Percentiles rank a stretch among this genome's conserved stretches.
These are phyloP conservation scores for Caenorhabditis virilis DNA, from an alignment of 2,888 invertebrate genomes.

Conservation along the genomic window DNA sequence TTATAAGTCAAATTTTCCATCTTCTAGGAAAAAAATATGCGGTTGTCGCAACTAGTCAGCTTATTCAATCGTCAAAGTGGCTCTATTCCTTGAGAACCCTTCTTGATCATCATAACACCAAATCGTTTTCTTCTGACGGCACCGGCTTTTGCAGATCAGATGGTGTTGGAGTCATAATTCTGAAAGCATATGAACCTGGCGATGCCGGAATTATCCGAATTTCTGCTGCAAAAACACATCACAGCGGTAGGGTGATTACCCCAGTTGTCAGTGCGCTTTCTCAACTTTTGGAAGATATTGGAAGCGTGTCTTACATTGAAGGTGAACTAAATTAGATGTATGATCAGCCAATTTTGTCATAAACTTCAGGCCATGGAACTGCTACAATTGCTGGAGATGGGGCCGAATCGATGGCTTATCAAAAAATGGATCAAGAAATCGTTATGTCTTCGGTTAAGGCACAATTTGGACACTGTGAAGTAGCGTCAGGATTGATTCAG, in stretches of 20 bases:
- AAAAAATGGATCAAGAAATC: slow-evolving; percentile 23
- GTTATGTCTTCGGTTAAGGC: slow-evolving; percentile 47
- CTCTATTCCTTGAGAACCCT: slow-evolving; percentile 31
- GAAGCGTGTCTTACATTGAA: slow-evolving; percentile 32
- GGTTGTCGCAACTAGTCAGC: slow-evolving; percentile 42
- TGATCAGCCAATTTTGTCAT: slow-evolving; percentile 1
- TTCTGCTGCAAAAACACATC: slow-evolving; percentile 26
- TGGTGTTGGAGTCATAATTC: slow-evolving; percentile 43
- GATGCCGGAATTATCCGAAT: slow-evolving; percentile 13
- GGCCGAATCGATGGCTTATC: slow-evolving; percentile 31
- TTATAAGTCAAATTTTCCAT: neutral
- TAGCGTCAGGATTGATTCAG: slow-evolving; percentile 47
- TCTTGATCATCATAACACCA: slow-evolving; percentile 37
- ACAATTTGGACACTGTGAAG: slow-evolving; percentile 48
- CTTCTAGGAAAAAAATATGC: slow-evolving; percentile 30
- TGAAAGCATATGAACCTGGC: slow-evolving; percentile 15
- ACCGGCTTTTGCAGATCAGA: slow-evolving; percentile 45
- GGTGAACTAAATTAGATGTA: slow-evolving; percentile 12
- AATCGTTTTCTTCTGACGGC: slow-evolving; percentile 37
- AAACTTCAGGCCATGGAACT: slow-evolving; percentile 31
- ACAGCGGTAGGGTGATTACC: slow-evolving; percentile 45
- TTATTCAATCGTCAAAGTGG: slow-evolving; percentile 41
- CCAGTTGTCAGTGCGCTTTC: slow-evolving; percentile 40
- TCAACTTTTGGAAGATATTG: slow-evolving; percentile 35
- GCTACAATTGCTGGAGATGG: slow-evolving; percentile 36